Evolutionary conservation across 2,797 vertebrate genomes (phyloP), one percentile per base, ranked within the genome.

Genomic region (Schizothorax lantsangensis): DNA sequence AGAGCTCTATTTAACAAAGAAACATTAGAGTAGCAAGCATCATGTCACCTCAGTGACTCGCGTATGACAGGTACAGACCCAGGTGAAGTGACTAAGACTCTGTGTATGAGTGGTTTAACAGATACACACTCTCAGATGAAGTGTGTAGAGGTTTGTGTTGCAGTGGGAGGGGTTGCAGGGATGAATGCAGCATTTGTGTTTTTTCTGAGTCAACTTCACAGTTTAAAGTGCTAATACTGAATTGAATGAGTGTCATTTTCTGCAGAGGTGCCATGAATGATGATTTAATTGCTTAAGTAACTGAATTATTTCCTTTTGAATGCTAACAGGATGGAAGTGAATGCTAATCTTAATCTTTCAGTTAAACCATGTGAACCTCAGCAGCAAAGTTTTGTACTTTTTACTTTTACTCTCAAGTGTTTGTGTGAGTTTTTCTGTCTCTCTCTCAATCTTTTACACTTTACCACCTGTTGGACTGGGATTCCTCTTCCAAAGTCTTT

Each of bases 121-220:
- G 26, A 84, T 64, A 6, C 38, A 59, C 40, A n/a, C n/a, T 73
- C 12, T 45, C 30, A 77, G 83, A 57, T 84, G 57, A 26, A 33
- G 72, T n/a, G 9, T 79, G 36, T 19, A 62, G 23, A 62, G 57
- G 78, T 43, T 79, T 19, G 23, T 62, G 23, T 79, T 17, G 14
- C 14, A 30, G 78, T 79, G 15, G 57, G 78, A 30, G 57, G 38
- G 47, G 47, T 68, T 49, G 23, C 33, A 40, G 59, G 1, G 26
- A 54, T 66, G 59, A 84, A 69, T 30, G 15, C 21, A 62, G n/a
- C 4, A 5, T 69, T 43, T 77, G 62, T 84, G 83, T 62, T 78
- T 84, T 78, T 62, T 77, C 45, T 84, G 73, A 78, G 59, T 78
- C 83, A 68, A 66, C 30, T 38, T 38, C 14, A 84, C 10, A 52